Evolutionary conservation across 2,797 vertebrate genomes (phyloP), one percentile per base, ranked within the genome.

Genomic region (Mormyrops boulengeri): DNA sequence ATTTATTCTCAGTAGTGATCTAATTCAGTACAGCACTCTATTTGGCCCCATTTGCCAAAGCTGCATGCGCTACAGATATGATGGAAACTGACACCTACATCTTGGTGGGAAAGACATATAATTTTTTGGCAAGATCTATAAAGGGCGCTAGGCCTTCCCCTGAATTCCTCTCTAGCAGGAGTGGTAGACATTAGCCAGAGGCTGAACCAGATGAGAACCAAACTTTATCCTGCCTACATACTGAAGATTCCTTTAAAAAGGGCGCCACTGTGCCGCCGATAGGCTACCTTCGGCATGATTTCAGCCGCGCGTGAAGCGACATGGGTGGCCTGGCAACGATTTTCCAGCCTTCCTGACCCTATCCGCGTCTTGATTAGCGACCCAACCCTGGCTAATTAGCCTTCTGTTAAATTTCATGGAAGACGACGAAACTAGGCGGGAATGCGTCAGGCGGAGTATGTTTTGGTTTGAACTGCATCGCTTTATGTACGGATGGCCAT

Each of bases 1-100:
- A 97, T 97, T 95, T 95, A 96, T 96, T 96, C 94, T 93, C 34
- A 85, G 92, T 93, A 94, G 93, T 96, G 93, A 95, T 96, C 93
- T 95, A 96, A 95, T 95, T 92, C 93, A 94, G 95, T 94, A 95
- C 92, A 94, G 93, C 91, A 93, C 92, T 92, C 92, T 95, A 94
- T 96, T 97, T 95, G 94, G 90, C 88, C 80, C 93, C 69, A 89
- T 95, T 95, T 95, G 90, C 92, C 92, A 89, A 95, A 96, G 94
- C 94, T 93, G 92, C 93, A 92, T 92, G 88, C 93, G 90, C 95
- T 90, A 93, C 91, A 95, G 93, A 96, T 95, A 96, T 96, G 95
- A 96, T 95, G 91, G 94, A 89, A 94, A 96, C 92, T 95, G 94
- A 95, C 94, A 94, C 60, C 93, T 93, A 95, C 93, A 95, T 92